A percentile compares a stretch with the other conserved stretches of the same genome.
These are phyloP conservation scores for Morpho achilles DNA, from an alignment of 2,888 invertebrate genomes.

Conservation along the genomic window DNA sequence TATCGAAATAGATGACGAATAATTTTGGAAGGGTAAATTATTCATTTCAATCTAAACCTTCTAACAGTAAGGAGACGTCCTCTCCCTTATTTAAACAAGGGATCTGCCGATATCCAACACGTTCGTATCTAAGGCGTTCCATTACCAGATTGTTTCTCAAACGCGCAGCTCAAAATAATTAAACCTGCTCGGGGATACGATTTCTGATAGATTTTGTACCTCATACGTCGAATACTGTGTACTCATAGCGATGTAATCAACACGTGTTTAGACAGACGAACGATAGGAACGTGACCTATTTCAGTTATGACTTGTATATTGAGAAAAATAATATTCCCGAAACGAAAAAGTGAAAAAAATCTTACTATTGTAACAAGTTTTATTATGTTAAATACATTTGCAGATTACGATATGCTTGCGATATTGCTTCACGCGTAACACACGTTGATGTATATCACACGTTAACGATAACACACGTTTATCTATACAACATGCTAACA, in stretches of 20 bases:
- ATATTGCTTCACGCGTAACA: too few relatives aligned
- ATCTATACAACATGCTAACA: too few relatives aligned
- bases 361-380: too few relatives aligned
- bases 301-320: background rate
- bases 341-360: too few relatives aligned
- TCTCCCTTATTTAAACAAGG: slow-evolving; percentile 9
- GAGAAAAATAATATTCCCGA: too few relatives aligned
- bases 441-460: too few relatives aligned
- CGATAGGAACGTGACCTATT: slow-evolving; percentile 5
- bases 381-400: too few relatives aligned
- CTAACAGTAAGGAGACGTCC: slow-evolving; percentile 1
- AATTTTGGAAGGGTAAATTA: background rate
- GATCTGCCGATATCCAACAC: slow-evolving; percentile 16
- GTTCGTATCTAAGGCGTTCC: slow-evolving; percentile 22
- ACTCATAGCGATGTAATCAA: slow-evolving; percentile 14
- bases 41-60: slow-evolving; percentile 1
- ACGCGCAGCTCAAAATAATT: slow-evolving; percentile 30
- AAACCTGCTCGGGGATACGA: slow-evolving; percentile 28
- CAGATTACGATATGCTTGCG: too few relatives aligned
- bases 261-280: slow-evolving; percentile 8
- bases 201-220: slow-evolving; percentile 18
- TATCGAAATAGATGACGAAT: too few relatives aligned
- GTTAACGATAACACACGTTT: too few relatives aligned
- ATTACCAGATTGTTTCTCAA: slow-evolving; percentile 31
- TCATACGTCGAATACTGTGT: slow-evolving; percentile 21